phyloP scores from a whole-genome alignment of 2,113 vertebrate genomes.

The Halcyon malimbica region DNA sequence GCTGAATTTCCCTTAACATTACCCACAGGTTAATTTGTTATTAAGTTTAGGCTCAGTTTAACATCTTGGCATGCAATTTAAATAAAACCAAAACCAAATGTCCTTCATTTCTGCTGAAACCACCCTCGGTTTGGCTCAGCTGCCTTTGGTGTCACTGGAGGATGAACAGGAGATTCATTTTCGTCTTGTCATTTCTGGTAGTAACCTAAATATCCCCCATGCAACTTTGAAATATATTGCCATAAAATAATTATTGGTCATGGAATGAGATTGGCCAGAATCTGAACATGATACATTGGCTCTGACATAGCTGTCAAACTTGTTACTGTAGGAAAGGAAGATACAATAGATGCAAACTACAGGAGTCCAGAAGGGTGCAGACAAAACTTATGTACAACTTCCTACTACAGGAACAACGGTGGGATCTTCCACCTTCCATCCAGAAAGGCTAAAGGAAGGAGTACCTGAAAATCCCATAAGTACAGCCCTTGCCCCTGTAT shows the following conservation, averaged over 20 bases:
- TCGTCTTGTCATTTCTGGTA: constrained; percentile 23
- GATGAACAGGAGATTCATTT: constrained; percentile 40
- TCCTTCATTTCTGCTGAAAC: constrained; percentile 56
- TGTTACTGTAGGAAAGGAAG: constrained; percentile 35
- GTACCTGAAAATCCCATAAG: neutral
- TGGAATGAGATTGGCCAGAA: neutral
- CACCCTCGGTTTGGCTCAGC: constrained; percentile 54
- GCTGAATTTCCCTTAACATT: constrained; percentile 54
- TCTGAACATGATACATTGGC: neutral
- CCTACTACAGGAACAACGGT: neutral
- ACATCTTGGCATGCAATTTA: constrained; percentile 52
- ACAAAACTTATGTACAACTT: neutral
- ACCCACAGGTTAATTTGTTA: constrained; percentile 63
- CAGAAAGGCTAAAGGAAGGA: neutral
- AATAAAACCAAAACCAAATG: constrained; percentile 66
- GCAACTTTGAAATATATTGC: neutral
- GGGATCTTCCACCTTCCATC: neutral
- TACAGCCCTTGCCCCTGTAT: neutral
- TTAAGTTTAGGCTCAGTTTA: constrained; percentile 63
- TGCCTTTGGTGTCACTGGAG: constrained; percentile 37
- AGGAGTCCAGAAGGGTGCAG: neutral
- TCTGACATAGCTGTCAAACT: constrained; percentile 54
- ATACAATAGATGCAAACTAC: neutral
- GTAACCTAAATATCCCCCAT: constrained; percentile 13
- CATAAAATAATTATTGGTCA: constrained; percentile 5